phyloP scores from a whole-genome alignment of 2,797 vertebrate genomes.

The Amazona ochrocephala region DNA sequence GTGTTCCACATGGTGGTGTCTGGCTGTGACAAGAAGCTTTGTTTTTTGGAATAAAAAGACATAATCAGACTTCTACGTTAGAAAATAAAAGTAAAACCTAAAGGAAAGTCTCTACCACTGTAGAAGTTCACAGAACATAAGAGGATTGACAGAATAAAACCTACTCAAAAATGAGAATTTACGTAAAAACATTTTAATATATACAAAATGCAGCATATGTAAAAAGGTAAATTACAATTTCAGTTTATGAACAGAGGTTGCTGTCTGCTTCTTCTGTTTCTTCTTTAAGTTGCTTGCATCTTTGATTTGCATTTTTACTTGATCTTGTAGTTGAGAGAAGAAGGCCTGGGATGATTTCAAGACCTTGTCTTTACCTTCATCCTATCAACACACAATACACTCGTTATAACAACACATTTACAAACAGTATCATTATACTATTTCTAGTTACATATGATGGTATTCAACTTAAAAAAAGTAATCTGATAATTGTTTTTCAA shows the following conservation, averaged over 20 bases:
- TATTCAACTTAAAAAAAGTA: background rate
- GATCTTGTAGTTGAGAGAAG: conserved; percentile 96
- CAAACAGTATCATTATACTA: background rate
- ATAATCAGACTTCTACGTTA: background rate
- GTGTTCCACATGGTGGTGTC: accelerated
- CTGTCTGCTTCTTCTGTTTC: conserved; percentile 85
- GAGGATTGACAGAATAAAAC: background rate
- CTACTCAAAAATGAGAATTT: background rate
- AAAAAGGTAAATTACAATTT: conserved; percentile 83
- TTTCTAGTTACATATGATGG: background rate
- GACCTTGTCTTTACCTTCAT: conserved; percentile 93
- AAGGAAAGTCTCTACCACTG: background rate
- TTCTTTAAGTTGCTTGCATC: conserved; percentile 80
- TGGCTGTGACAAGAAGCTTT: background rate
- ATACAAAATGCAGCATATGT: conserved; percentile 16
- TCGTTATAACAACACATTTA: background rate
- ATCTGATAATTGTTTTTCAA: background rate
- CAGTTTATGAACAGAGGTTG: conserved; percentile 89
- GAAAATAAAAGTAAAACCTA: background rate
- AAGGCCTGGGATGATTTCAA: conserved; percentile 94
- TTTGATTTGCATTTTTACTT: conserved; percentile 93
- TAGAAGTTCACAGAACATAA: background rate
- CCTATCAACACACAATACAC: conserved; percentile 76
- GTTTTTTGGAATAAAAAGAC: background rate
- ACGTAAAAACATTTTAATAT: conserved; percentile 4